Conservation (phyloP, 2,797 vertebrate genomes). For the Pelodytes ibericus region DNA sequence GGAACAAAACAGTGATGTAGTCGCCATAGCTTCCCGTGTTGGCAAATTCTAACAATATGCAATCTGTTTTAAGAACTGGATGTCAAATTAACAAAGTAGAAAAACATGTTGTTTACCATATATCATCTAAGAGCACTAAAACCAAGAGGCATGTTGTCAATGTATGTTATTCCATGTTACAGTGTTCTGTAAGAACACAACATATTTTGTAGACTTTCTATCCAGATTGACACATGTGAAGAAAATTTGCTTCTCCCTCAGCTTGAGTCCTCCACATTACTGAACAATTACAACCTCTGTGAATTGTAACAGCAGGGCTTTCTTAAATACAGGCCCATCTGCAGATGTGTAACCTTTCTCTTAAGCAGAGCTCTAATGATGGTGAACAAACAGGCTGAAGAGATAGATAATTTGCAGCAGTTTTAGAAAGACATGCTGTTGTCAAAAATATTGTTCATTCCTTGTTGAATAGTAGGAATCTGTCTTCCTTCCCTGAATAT, state of each 20-base stretch:
- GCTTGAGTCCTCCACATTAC: background rate
- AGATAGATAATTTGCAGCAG: conserved; percentile 21
- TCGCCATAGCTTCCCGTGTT: no score
- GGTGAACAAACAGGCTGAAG: conserved; percentile 14
- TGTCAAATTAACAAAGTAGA: no score
- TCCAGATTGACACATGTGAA: background rate
- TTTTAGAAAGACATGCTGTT: conserved; percentile 38
- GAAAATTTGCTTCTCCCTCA: background rate
- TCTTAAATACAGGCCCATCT: conserved; percentile 20
- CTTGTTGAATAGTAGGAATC: conserved; percentile 36
- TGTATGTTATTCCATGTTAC: background rate
- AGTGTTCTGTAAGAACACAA: background rate
- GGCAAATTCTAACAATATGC: no score
- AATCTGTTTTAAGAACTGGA: no score
- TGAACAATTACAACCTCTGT: conserved; percentile 22
- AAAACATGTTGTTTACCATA: no score
- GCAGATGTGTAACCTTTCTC: conserved; percentile 18
- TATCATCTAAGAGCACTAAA: no score
- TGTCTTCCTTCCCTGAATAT: conserved; percentile 24
- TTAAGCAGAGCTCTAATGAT: conserved; percentile 21
- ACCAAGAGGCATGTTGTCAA: no score
- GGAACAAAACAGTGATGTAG: no score
- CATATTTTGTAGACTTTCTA: background rate
- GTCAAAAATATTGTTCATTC: conserved; percentile 47
- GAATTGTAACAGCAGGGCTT: conserved; percentile 27